Conservation (phyloP, 2,113 vertebrate genomes). For the Zosterops pallidus region DNA sequence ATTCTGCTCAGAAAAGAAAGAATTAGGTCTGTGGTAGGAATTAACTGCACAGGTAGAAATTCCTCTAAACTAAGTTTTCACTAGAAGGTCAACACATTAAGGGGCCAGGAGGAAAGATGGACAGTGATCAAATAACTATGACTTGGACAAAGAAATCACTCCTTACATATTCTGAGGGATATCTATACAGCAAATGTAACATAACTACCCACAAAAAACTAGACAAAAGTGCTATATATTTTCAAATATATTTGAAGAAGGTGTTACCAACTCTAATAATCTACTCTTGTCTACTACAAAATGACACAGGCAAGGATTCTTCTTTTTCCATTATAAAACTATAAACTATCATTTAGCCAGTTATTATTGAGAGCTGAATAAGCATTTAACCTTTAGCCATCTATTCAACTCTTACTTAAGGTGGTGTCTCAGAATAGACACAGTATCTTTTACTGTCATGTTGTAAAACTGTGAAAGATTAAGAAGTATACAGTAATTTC, state of each 20-base stretch:
- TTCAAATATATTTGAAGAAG: neutral
- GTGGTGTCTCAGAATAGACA: neutral
- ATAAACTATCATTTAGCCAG: neutral
- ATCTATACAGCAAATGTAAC: neutral
- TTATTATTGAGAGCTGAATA: neutral
- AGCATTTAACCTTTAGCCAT: conserved; percentile 39
- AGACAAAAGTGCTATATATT: neutral
- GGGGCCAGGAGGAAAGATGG: neutral
- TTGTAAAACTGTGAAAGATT: neutral
- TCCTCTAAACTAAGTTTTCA: neutral
- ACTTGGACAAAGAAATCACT: neutral
- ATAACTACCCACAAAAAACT: neutral
- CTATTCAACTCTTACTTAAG: neutral
- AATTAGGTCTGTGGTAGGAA: neutral
- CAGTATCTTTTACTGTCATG: neutral
- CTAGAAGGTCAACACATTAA: neutral
- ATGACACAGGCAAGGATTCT: neutral
- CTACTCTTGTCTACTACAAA: neutral
- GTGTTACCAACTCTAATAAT: neutral
- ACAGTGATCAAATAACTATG: neutral
- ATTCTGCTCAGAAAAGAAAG: neutral
- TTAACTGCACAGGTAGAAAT: neutral
- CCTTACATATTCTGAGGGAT: neutral
- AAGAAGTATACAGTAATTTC: neutral
- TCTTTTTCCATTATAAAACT: neutral